phyloP scores from a whole-genome alignment of 2,888 invertebrate species.

The Xylota segnis region DNA sequence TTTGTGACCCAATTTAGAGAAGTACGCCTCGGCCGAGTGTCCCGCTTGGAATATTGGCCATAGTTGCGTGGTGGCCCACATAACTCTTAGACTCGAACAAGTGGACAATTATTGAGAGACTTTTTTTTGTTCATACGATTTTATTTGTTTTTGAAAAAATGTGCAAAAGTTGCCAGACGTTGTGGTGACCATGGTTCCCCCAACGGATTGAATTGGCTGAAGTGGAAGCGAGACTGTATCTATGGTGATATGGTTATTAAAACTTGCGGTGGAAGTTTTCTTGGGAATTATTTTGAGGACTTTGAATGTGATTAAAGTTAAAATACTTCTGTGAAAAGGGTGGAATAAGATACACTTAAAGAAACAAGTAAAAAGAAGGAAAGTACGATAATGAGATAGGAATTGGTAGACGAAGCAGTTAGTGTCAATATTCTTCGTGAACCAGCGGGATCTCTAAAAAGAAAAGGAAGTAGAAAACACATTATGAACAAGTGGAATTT shows the following conservation, averaged over 20 bases:
- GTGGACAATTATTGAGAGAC: conserved; percentile 47
- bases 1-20: conserved; percentile 67
- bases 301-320: not conserved
- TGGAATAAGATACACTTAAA: not conserved
- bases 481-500: too few species aligned
- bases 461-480: too few species aligned
- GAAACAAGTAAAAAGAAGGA: not conserved
- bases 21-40: conserved; percentile 45
- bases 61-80: conserved; percentile 38
- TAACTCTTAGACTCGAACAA: conserved; percentile 55
- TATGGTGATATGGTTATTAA: conserved; percentile 14
- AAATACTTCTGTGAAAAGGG: not conserved
- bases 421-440: too few species aligned
- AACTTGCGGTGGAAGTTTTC: not conserved
- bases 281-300: not conserved
- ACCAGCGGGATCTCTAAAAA: too few species aligned
- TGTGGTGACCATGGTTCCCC: conserved; percentile 32
- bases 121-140: not conserved
- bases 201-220: not conserved
- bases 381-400: not conserved
- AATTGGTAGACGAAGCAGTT: too few species aligned
- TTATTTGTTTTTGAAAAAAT: conserved; percentile 34
- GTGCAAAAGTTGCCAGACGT: conserved; percentile 26
- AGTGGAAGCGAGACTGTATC: not conserved
- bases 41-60: conserved; percentile 23